phyloP scores from a whole-genome alignment of 1,140 invertebrate genomes.

The Aphaenogaster ashmeadi region DNA sequence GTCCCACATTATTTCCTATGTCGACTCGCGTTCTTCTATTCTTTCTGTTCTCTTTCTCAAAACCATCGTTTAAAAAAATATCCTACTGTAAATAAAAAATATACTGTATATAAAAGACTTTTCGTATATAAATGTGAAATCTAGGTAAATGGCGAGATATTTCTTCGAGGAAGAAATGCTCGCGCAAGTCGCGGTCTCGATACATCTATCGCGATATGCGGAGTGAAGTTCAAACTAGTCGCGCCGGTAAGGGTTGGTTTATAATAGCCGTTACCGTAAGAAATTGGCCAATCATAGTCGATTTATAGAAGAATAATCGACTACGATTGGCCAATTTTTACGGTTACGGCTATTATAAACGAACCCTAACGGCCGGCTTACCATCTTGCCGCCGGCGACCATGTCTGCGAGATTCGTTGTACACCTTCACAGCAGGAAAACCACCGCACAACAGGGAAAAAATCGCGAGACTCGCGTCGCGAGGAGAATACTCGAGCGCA shows the following conservation, averaged over 20 bases:
- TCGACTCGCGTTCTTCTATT: too few species aligned
- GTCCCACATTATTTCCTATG: not conserved
- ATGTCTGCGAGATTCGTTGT: conserved; percentile 71
- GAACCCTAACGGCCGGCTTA: conserved; percentile 67
- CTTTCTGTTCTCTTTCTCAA: not conserved
- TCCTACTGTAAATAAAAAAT: not conserved
- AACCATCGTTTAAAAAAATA: not conserved
- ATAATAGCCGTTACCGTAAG: too few species aligned
- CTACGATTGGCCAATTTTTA: too few species aligned
- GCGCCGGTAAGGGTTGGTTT: not conserved
- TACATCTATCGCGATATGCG: not conserved
- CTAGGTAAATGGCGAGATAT: not conserved
- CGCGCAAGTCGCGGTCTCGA: not conserved
- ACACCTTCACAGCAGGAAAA: conserved; percentile 18
- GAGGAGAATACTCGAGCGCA: not conserved
- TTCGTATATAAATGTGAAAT: not conserved
- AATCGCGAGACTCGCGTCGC: not conserved
- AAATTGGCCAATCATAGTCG: too few species aligned
- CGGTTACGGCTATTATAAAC: too few species aligned
- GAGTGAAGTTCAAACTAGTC: conserved; percentile 2
- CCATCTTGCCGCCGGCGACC: conserved; percentile 82
- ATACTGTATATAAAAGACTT: not conserved
- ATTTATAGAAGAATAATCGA: too few species aligned
- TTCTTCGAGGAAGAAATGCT: not conserved
- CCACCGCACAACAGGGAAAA: not conserved